phyloP scores from a whole-genome alignment of 2,888 invertebrate species.

The Caenorhabditis parvicauda region DNA sequence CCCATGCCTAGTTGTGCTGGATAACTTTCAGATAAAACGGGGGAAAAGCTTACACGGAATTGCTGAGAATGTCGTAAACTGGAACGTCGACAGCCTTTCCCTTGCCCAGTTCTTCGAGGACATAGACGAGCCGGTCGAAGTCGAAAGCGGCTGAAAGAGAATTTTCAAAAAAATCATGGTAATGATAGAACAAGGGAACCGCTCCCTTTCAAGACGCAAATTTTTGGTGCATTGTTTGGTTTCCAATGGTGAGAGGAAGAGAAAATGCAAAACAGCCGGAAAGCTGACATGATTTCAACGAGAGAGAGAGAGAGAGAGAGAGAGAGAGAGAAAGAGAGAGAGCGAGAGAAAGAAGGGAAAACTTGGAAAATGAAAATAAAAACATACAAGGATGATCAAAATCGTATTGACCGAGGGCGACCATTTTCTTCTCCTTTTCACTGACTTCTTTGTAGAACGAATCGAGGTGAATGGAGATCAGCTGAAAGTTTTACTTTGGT shows the following conservation, averaged over 20 bases:
- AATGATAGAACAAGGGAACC: too few species aligned
- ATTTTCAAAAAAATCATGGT: background rate
- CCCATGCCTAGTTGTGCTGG: too few species aligned
- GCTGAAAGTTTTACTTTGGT: background rate
- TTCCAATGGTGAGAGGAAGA: background rate
- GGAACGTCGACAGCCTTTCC: slow-evolving; percentile 87
- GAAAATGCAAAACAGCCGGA: too few species aligned
- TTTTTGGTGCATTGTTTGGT: background rate
- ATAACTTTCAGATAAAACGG: background rate
- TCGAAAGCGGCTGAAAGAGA: slow-evolving; percentile 82
- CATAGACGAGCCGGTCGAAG: slow-evolving; percentile 78
- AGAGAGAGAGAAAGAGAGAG: background rate
- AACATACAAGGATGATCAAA: slow-evolving; percentile 96
- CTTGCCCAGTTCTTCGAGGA: slow-evolving; percentile 78
- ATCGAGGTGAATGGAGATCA: slow-evolving; percentile 33
- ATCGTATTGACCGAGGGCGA: slow-evolving; percentile 83
- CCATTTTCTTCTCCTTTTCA: slow-evolving; percentile 76
- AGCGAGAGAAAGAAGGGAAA: too few species aligned
- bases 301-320: too few species aligned
- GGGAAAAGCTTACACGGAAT: slow-evolving; percentile 73
- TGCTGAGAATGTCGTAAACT: slow-evolving; percentile 86
- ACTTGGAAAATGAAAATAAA: slow-evolving; percentile 2
- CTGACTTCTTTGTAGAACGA: slow-evolving; percentile 89
- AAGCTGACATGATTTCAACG: background rate
- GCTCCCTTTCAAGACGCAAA: background rate